Evolutionary conservation across 1,140 invertebrate species (phyloP).

Genomic region (Pentalonia nigronervosa): DNA sequence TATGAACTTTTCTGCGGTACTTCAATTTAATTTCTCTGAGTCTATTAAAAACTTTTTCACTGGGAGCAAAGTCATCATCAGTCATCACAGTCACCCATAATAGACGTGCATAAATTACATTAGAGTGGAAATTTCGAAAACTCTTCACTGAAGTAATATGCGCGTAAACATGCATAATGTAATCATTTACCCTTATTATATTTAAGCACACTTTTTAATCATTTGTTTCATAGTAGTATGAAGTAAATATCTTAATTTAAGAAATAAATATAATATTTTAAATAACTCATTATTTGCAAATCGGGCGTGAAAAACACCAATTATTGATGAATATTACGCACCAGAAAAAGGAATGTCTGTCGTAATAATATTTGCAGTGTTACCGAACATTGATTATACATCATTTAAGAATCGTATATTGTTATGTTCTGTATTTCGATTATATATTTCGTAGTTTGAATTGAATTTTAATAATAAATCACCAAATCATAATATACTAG

Average conservation of each 20-base stretch:
- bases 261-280: neutral
- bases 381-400: neutral
- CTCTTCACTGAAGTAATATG: conserved; percentile 21
- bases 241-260: neutral
- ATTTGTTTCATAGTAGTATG: neutral
- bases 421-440: neutral
- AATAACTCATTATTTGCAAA: neutral
- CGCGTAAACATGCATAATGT: conserved; percentile 30
- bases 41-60: conserved; percentile 21
- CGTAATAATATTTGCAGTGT: neutral
- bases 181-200: conserved; percentile 28
- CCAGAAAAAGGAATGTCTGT: neutral
- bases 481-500: neutral
- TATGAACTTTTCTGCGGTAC: conserved; percentile 21
- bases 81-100: conserved; percentile 27
- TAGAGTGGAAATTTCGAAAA: conserved; percentile 19
- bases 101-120: conserved; percentile 41
- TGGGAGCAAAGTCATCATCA: conserved; percentile 16
- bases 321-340: neutral
- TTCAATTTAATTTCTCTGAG: conserved; percentile 20
- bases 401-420: neutral
- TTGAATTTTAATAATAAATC: conserved; percentile 33
- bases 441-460: neutral
- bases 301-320: neutral
- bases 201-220: conserved; percentile 29